Evolutionary conservation across 2,113 vertebrate genomes (phyloP), one percentile per base, ranked within the genome.

Genomic region (Ctenomys sociabilis): DNA sequence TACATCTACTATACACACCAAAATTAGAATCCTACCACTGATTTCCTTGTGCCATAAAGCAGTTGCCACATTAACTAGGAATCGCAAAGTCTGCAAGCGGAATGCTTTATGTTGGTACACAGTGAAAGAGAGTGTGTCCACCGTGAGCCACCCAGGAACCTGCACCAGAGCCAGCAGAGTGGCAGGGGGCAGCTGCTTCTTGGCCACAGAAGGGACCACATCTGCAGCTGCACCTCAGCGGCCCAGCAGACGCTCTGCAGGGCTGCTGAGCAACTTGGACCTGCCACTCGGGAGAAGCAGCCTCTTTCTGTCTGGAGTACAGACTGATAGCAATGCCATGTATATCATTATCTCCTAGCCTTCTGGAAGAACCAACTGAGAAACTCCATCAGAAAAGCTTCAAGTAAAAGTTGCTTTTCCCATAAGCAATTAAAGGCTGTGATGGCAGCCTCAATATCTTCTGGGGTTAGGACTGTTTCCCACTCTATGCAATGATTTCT

Each of bases 171-270:
- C 88, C 1, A 2, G 75, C 82, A 95, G 61, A 96, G 93, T 96
- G 54, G 85, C 75, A 8, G 49, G 8, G 95, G 37, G 85, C 72
- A 96, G 75, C 52, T 64, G 35, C 73, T 90, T 94, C 91, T 90
- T 75, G 82, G 88, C 91, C 96, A 75, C 77, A 95, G 54, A 70
- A 96, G 94, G 43, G 72, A 52, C 78, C 96, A 63, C 92, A 96
- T 59, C 94, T 95, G 80, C 40, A 97, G 37, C 72, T 86, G 92
- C 85, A 35, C 19, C 32, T 21, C 86, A 37, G 40, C 64, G 88
- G 77, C 89, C 82, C 88, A 81, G 32, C 0, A 0, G 92, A 52
- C 5, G 43, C 61, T 59, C 8, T 8, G 19, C 0, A 0, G 86
- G 28, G 59, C 35, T 30, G 14, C 4, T 22, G 94, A 96, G 37